Evolutionary conservation across 2,888 invertebrate species (phyloP), one percentile per base, ranked within the genome.

Genomic region (Drosophila borealis): DNA sequence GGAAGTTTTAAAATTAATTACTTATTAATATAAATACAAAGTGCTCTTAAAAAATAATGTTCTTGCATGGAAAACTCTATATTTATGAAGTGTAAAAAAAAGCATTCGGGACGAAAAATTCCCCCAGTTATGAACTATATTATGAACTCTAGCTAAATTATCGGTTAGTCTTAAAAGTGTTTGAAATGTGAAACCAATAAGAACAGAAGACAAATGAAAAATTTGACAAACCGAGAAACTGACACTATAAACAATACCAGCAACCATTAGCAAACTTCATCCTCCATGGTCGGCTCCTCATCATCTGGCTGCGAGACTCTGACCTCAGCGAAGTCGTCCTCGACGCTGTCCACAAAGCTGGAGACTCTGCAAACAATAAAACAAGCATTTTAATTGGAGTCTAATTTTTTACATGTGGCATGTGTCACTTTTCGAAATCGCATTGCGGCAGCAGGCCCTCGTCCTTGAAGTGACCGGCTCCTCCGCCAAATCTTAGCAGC

Each of bases 391-490:
- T 65, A 61, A 51, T 42, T 56, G n/a, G 10, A 8, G 14, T 11
- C 33, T 41, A 64, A 71, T 67, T 65, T 49, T 49, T 61, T 62
- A 53, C 56, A 50, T 51, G 54, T 65, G 55, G 53, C 36, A 41
- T 51, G 4, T 63, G 29, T 71, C 51, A 92, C 92, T 92, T 92
- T 74, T 92, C 92, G 74, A 91, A 90, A 75, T 92, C 91, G 72
- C 89, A 92, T 68, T 92, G 91, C 33, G 92, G 91, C 78, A 92
- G 80, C 44, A 92, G 78, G 50, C 91, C 91, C 67, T 92, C 92
- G 34, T 90, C 91, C 81, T 91, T 92, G 41, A 82, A 71, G 11
- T 72, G 80, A 5, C 45, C 39, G 44, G 76, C 81, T 8, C 53
- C 61, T 45, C 70, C 78, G 61, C 82, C 89, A 55, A 89, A 89